A percentile compares a stretch with the other conserved stretches of the same genome.
phyloP scores from a whole-genome alignment of 2,797 vertebrate genomes.

The Hydrolagus colliei region DNA sequence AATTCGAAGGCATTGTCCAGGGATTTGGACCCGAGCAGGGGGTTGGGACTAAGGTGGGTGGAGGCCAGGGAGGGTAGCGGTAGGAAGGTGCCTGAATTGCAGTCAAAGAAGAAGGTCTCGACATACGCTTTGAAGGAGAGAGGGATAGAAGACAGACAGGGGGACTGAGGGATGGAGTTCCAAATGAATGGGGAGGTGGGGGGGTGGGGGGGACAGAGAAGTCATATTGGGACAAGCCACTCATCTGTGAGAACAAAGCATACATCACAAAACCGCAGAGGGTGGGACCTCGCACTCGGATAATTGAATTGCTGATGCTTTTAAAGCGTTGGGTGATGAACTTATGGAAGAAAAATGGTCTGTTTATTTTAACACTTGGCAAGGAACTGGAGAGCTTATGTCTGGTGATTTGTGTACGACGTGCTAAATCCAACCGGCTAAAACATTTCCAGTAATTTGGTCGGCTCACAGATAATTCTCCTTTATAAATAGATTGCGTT shows the following conservation, averaged over 20 bases:
- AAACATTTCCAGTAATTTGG: background rate
- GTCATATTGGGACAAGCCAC: background rate
- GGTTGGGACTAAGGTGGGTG: too few relatives aligned
- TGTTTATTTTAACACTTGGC: slow-evolving; percentile 10
- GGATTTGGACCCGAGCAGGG: too few relatives aligned
- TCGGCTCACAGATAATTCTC: too few relatives aligned
- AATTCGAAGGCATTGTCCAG: background rate
- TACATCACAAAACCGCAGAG: background rate
- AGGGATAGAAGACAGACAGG: too few relatives aligned
- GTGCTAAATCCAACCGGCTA: background rate
- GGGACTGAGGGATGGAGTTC: too few relatives aligned
- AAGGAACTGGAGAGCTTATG: background rate
- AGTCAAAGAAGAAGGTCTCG: too few relatives aligned
- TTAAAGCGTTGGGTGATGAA: background rate
- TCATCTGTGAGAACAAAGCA: background rate
- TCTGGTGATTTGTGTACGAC: background rate
- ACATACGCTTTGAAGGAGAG: too few relatives aligned
- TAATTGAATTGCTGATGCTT: slow-evolving; percentile 15
- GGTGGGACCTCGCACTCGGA: background rate
- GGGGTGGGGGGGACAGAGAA: too few relatives aligned
- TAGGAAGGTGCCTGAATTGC: too few relatives aligned
- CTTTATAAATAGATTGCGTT: too few relatives aligned
- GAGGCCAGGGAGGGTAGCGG: too few relatives aligned
- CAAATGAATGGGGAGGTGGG: too few relatives aligned
- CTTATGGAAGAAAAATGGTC: slow-evolving; percentile 2